Conservation (phyloP, 30 jellyfish, hydroid and myxozoan genomes). For the Pelagia noctiluca region DNA sequence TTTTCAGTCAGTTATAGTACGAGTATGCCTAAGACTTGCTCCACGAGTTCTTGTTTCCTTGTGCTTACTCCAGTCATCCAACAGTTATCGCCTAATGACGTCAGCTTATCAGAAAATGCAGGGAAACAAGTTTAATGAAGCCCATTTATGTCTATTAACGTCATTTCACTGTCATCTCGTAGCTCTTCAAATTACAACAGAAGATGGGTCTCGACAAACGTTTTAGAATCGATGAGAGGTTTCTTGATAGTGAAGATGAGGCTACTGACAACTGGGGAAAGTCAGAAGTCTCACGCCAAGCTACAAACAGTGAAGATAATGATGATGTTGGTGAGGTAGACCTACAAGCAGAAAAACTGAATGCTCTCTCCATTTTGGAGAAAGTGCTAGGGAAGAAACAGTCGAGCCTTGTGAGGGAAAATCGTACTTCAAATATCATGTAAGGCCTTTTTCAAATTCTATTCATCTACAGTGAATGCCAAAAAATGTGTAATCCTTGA, state of each 20-base stretch:
- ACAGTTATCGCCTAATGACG: no score
- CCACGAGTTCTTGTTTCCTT: no score
- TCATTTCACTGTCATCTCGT: background rate
- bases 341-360: slow-evolving; percentile 30
- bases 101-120: no score
- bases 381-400: slow-evolving; percentile 37
- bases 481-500: no score
- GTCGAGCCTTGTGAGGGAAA: slow-evolving; percentile 13
- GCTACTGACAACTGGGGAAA: slow-evolving; percentile 9
- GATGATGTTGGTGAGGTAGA: slow-evolving; percentile 28
- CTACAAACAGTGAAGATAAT: background rate
- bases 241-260: slow-evolving; percentile 68
- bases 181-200: slow-evolving; percentile 86
- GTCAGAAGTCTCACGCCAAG: background rate
- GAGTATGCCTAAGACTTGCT: no score
- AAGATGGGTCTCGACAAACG: slow-evolving; percentile 82
- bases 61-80: no score
- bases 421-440: background rate
- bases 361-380: slow-evolving; percentile 66
- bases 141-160: background rate
- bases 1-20: no score
- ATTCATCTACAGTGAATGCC: no score
- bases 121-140: background rate
- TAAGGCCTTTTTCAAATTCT: slow-evolving; percentile 2
- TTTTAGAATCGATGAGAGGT: slow-evolving; percentile 84